phyloP scores from a whole-genome alignment of 2,797 vertebrate genomes.

The Myotis daubentonii region DNA sequence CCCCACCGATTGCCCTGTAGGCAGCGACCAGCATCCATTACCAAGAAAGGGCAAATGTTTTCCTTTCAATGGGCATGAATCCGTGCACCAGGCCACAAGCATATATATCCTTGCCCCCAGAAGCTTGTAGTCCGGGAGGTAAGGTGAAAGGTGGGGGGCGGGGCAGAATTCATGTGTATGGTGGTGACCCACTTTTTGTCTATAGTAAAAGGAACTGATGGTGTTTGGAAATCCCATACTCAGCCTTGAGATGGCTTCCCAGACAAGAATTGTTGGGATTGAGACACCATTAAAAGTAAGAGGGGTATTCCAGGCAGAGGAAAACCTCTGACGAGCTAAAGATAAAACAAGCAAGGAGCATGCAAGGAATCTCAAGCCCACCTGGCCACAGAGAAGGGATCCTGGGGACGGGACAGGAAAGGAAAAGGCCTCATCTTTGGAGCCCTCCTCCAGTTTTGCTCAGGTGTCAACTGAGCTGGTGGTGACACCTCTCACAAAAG shows the following conservation, averaged over 20 bases:
- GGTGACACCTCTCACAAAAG: background rate
- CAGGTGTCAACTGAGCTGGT: background rate
- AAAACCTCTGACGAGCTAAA: background rate
- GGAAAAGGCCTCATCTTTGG: background rate
- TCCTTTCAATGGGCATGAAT: too few species aligned
- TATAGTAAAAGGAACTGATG: background rate
- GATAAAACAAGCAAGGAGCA: slow-evolving; percentile 5
- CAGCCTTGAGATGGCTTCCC: background rate
- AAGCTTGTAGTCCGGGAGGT: background rate
- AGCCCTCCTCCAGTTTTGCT: background rate
- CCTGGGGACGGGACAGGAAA: background rate
- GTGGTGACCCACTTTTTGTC: background rate
- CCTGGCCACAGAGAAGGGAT: background rate
- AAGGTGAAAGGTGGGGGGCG: too few species aligned
- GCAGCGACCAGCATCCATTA: too few species aligned
- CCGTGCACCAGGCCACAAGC: too few species aligned
- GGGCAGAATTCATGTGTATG: background rate
- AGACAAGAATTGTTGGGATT: background rate
- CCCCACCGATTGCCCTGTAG: too few species aligned
- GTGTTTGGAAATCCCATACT: background rate
- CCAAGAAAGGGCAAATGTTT: too few species aligned
- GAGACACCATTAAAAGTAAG: slow-evolving; percentile 18
- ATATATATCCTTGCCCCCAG: background rate
- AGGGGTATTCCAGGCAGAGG: background rate
- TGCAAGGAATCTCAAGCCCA: background rate